Conservation (phyloP, 2,888 invertebrate species). For the Theretra japonica region DNA sequence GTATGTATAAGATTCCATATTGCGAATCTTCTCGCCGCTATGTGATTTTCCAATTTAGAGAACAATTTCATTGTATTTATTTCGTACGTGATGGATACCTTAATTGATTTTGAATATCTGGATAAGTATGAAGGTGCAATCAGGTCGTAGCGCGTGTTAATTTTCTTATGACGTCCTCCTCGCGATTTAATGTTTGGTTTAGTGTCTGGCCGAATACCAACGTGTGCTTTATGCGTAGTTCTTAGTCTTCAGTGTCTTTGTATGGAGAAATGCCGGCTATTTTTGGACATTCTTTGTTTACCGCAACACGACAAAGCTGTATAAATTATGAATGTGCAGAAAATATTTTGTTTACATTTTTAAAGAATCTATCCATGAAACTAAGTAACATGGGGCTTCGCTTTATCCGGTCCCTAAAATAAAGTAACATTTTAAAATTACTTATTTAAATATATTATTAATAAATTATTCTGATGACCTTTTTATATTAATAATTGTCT, state of each 20-base stretch:
- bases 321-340: constrained; percentile 4
- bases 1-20: constrained; percentile 37
- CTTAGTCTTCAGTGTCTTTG: constrained; percentile 53
- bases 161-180: constrained; percentile 54
- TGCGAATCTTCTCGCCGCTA: constrained; percentile 41
- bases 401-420: too few species aligned
- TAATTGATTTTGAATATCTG: background rate
- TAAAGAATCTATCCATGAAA: too few species aligned
- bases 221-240: constrained; percentile 59
- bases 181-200: constrained; percentile 51
- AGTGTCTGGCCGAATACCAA: constrained; percentile 53
- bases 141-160: constrained; percentile 39
- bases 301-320: background rate
- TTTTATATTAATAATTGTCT: too few species aligned
- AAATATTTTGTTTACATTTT: constrained; percentile 4
- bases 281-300: constrained; percentile 60
- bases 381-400: too few species aligned
- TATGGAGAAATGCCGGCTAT: constrained; percentile 50
- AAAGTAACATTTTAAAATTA: too few species aligned
- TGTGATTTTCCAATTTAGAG: constrained; percentile 41
- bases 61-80: constrained; percentile 5
- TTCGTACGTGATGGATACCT: background rate
- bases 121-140: background rate
- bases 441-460: too few species aligned
- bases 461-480: too few species aligned